phyloP scores from a whole-genome alignment of 23 tunicate genomes.

The Styela clava region DNA sequence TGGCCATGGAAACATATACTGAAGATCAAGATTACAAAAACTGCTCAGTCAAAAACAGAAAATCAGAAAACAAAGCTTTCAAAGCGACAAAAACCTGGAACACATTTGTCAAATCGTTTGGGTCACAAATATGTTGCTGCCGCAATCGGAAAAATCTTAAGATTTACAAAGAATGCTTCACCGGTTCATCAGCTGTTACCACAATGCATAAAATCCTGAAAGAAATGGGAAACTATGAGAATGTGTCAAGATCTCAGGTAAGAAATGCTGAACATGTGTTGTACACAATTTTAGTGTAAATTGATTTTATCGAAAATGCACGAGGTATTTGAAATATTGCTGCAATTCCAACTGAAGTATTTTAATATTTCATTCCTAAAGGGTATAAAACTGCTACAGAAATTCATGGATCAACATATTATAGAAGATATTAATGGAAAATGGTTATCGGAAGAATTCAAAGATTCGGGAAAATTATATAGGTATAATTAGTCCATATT shows the following conservation, averaged over 20 bases:
- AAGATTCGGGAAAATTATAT: neutral
- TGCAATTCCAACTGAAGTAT: neutral
- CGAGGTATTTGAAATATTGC: too few relatives aligned
- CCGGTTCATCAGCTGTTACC: neutral
- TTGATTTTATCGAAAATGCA: too few relatives aligned
- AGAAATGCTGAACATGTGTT: too few relatives aligned
- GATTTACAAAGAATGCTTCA: neutral
- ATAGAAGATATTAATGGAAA: neutral
- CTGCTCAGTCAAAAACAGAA: neutral
- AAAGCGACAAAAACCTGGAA: constrained; percentile 1
- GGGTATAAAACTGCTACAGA: neutral
- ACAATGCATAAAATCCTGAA: neutral
- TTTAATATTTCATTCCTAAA: neutral
- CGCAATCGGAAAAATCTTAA: neutral
- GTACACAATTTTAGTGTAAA: too few relatives aligned
- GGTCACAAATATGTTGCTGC: neutral
- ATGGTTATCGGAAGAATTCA: neutral
- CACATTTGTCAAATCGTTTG: neutral
- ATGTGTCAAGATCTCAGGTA: neutral
- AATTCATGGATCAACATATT: neutral
- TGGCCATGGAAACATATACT: neutral
- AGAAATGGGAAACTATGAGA: neutral
- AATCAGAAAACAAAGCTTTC: neutral
- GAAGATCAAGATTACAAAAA: neutral
- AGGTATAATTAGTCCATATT: neutral